Evolutionary conservation across 2,113 vertebrate species (phyloP), one percentile per base, ranked within the genome.

Genomic region (Pituophis catenifer): DNA sequence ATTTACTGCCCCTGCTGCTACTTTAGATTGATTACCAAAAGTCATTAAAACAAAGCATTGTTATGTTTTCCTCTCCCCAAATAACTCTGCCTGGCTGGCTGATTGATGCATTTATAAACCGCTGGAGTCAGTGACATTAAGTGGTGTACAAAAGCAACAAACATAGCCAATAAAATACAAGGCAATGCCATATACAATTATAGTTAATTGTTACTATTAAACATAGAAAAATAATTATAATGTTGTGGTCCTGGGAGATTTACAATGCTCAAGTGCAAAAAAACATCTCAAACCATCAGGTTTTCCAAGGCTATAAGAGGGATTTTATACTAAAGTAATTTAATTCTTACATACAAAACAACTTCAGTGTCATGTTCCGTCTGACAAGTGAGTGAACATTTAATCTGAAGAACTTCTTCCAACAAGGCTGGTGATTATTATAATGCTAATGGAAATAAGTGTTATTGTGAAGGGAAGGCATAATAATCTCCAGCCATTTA

Each of bases 381-480:
- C 48, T 93, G 86, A 85, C 24, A 95, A 95, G 5, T 70, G 29
- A 70, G 0, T 70, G 29, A 70, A 70, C 62, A n/a, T 70, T n/a
- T 70, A 70, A 13, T n/a, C 62, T n/a, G 3, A 70, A n/a, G 11
- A 95, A 38, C 55, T 91, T 0, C 0, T 5, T 75, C 58, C 24
- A 50, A 52, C 44, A 52, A 86, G 33, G 4, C 81, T 95, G 24
- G 85, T 50, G 89, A 48, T 90, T 92, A 92, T 70, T 90, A 95
- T 91, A 86, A 70, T 33, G 23, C 19, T n/a, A 85, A 65, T 89
- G 65, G 93, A 89, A 96, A 94, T 94, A 48, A 11, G 23, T 95
- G 26, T 62, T 59, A 59, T 59, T 24, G 21, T 59, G 86, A 23
- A 91, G 81, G 91, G 94, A 95, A 96, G 91, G 92, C 88, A 93